phyloP scores from a whole-genome alignment of 2,113 vertebrate species.

The Neolamprologus fasciatus region DNA sequence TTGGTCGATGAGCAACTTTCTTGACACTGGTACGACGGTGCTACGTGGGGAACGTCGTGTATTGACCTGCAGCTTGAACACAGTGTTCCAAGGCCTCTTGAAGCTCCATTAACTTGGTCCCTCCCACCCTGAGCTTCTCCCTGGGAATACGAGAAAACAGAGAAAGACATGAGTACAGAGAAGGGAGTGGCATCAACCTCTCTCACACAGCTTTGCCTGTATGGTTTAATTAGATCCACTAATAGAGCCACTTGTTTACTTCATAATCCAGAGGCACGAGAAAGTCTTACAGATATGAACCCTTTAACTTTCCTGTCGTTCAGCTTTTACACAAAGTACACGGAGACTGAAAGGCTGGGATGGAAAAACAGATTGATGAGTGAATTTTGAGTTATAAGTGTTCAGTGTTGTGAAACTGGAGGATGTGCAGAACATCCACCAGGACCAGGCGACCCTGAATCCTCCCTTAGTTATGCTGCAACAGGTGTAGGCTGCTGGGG shows the following conservation, averaged over 20 bases:
- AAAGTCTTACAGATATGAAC: rapidly evolving
- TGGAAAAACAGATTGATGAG: not conserved
- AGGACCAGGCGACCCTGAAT: rapidly evolving
- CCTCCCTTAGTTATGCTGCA: not conserved
- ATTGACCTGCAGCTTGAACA: constrained; percentile 30
- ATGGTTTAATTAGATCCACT: not conserved
- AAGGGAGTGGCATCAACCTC: no score
- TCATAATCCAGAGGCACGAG: rapidly evolving
- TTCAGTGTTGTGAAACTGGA: not conserved
- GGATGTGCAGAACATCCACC: not conserved
- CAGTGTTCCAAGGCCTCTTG: constrained; percentile 73
- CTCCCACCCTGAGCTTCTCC: constrained; percentile 77
- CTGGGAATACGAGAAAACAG: constrained; percentile 47
- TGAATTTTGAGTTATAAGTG: rapidly evolving
- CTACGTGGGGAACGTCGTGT: constrained; percentile 56
- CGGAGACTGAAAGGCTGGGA: not conserved
- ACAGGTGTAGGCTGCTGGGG: rapidly evolving
- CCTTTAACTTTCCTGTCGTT: not conserved
- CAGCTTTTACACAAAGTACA: not conserved
- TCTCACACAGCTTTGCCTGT: not conserved
- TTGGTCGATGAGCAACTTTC: not conserved
- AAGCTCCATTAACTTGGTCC: constrained; percentile 76
- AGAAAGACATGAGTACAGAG: not conserved
- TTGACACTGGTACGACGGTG: not conserved
- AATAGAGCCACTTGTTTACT: not conserved